Percentiles rank a stretch among this genome's conserved stretches.
These are phyloP conservation scores for Channa maculata DNA, from an alignment of 2,113 vertebrate species.

Conservation along the genomic window DNA sequence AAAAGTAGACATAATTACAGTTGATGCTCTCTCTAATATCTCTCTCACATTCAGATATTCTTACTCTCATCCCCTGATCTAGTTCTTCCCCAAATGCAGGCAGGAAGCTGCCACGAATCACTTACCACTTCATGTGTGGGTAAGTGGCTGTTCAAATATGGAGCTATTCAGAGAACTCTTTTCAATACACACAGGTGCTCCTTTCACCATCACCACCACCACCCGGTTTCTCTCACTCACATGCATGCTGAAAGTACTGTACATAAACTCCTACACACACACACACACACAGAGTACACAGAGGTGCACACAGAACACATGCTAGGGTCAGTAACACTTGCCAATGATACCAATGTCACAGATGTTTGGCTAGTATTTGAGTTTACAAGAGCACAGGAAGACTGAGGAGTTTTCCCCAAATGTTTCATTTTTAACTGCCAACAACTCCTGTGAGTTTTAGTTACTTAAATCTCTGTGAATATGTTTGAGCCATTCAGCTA, in stretches of 20 bases:
- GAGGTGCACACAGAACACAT: conserved; percentile 59
- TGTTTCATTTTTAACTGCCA: conserved; percentile 1
- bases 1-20: conserved; percentile 67
- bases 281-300: not conserved
- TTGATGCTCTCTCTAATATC: conserved; percentile 63
- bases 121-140: conserved; percentile 66
- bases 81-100: conserved; percentile 26
- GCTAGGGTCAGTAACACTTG: conserved; percentile 56
- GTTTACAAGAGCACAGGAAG: conserved; percentile 22
- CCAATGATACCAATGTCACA: conserved; percentile 53
- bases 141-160: conserved; percentile 75
- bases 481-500: conserved; percentile 5
- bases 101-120: conserved; percentile 74
- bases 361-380: conserved; percentile 54
- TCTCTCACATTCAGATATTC: conserved; percentile 8
- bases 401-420: not conserved
- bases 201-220: conserved; percentile 59
- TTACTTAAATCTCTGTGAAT: not conserved
- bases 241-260: conserved; percentile 22
- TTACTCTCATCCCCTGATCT: not conserved
- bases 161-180: conserved; percentile 70
- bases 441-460: not conserved
- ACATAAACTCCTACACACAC: conserved; percentile 27
- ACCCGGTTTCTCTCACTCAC: conserved; percentile 10
- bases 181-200: conserved; percentile 73